A percentile compares a stretch with the other conserved stretches of the same genome.
Conservation (phyloP, 1,140 invertebrate genomes). For the Drosophila repletoides region DNA sequence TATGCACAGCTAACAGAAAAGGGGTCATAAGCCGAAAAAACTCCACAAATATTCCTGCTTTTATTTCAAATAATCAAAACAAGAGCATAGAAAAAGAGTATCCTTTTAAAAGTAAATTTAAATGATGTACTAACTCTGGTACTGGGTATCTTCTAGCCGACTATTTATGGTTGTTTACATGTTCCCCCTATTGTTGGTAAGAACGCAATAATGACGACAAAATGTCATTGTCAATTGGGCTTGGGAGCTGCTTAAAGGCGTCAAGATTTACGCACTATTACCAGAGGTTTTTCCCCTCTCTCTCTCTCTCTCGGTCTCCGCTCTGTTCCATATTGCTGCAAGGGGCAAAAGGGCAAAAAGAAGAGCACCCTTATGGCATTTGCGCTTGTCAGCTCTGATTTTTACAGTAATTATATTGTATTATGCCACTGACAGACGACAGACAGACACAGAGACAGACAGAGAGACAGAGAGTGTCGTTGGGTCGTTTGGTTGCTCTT, state of each 20-base stretch:
- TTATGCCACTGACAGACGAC: slow-evolving; percentile 52
- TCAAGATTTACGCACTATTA: slow-evolving; percentile 77
- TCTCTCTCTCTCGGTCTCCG: slow-evolving; percentile 15
- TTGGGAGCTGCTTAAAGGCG: slow-evolving; percentile 61
- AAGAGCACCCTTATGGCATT: slow-evolving; percentile 34
- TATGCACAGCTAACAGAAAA: neutral
- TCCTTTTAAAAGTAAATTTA: too few relatives aligned
- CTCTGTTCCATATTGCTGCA: too few relatives aligned
- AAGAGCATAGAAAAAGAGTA: too few relatives aligned
- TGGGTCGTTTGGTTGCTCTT: slow-evolving; percentile 17
- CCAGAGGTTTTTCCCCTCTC: neutral
- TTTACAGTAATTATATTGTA: slow-evolving; percentile 78
- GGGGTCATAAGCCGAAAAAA: too few relatives aligned
- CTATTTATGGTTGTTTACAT: neutral
- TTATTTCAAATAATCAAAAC: too few relatives aligned
- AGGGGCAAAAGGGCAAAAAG: too few relatives aligned
- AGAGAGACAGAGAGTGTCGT: too few relatives aligned
- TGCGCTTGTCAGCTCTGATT: slow-evolving; percentile 57
- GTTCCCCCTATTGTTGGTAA: slow-evolving; percentile 4
- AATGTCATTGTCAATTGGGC: slow-evolving; percentile 79
- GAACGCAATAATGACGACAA: slow-evolving; percentile 59
- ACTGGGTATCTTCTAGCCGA: slow-evolving; percentile 1
- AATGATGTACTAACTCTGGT: neutral
- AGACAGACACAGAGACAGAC: too few relatives aligned
- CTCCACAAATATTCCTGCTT: too few relatives aligned